Conservation (phyloP, 2,113 vertebrate genomes). For the Aspiorhynchus laticeps region DNA sequence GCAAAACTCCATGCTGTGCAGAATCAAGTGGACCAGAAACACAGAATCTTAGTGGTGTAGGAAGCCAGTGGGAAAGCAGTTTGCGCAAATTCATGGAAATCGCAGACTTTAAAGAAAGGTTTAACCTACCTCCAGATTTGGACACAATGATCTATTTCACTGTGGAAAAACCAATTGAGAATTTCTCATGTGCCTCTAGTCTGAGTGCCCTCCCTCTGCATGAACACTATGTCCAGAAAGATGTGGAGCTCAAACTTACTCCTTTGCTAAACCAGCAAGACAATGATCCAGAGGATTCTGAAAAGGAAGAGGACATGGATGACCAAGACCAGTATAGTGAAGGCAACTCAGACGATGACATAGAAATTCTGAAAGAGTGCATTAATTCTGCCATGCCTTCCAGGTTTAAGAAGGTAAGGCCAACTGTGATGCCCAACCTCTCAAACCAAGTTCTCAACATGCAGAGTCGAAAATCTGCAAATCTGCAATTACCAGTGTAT, state of each 20-base stretch:
- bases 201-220: slow-evolving; percentile 94
- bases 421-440: slow-evolving; percentile 80
- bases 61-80: slow-evolving; percentile 92
- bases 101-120: slow-evolving; percentile 91
- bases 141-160: slow-evolving; percentile 98
- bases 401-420: slow-evolving; percentile 88
- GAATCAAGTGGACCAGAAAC: slow-evolving; percentile 79
- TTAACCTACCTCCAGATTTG: slow-evolving; percentile 89
- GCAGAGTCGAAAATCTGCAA: slow-evolving; percentile 74
- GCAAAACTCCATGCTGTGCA: slow-evolving; percentile 88
- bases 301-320: slow-evolving; percentile 79
- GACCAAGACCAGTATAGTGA: slow-evolving; percentile 78
- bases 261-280: slow-evolving; percentile 85
- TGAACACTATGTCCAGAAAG: slow-evolving; percentile 94
- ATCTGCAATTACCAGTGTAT: slow-evolving; percentile 85
- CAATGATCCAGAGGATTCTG: slow-evolving; percentile 69
- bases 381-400: slow-evolving; percentile 94
- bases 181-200: slow-evolving; percentile 98
- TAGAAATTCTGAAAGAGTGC: slow-evolving; percentile 93
- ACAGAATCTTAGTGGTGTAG: slow-evolving; percentile 79
- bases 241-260: slow-evolving; percentile 92
- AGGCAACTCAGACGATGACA: slow-evolving; percentile 84
- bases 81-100: slow-evolving; percentile 95
- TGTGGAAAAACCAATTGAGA: slow-evolving; percentile 94
- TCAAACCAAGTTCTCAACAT: slow-evolving; percentile 79